Base-by-base conservation (phyloP, 1,140 invertebrate genomes). In the Bradysia coprophila region DNA sequence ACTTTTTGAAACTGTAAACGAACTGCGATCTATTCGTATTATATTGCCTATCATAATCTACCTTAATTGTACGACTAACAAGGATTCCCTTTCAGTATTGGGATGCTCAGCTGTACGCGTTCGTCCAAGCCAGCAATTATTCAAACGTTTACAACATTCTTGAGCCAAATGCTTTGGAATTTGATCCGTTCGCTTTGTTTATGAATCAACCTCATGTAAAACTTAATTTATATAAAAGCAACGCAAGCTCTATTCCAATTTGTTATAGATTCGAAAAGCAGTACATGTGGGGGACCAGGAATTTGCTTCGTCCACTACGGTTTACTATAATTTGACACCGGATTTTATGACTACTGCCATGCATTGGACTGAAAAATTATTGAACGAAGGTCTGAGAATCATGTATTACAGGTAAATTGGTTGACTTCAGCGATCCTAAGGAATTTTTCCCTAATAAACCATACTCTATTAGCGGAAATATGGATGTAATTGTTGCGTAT, bases 401-500 rank as follows among this genome's bases (percentile, higher is more conserved):
- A 36, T 47, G 24, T 42, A 40, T 50, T 87, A 77, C 57, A 87
- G n/a, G n/a, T n/a, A n/a, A n/a, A n/a, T n/a, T n/a, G n/a, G n/a
- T n/a, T n/a, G n/a, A n/a, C n/a, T n/a, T n/a, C n/a, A n/a, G n/a
- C n/a, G n/a, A n/a, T n/a, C n/a, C n/a, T n/a, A n/a, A n/a, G n/a
- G n/a, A n/a, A n/a, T n/a, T n/a, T n/a, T n/a, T n/a, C n/a, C n/a
- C n/a, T n/a, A n/a, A n/a, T n/a, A n/a, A n/a, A n/a, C n/a, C n/a
- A n/a, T n/a, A n/a, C n/a, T n/a, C n/a, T n/a, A n/a, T n/a, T n/a
- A n/a, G 78, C 54, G 86, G 86, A 6, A 83, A 89, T 54, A 60
- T 89, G 41, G 86, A 92, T 57, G 77, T 91, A 31, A 85, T 89
- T 41, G 76, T 86, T 5, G 76, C 83, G 0, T 84, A 85, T 51